Percentiles rank a stretch among this genome's conserved stretches.
Conservation (phyloP, 2,888 invertebrate genomes). For the Erannis defoliaria region DNA sequence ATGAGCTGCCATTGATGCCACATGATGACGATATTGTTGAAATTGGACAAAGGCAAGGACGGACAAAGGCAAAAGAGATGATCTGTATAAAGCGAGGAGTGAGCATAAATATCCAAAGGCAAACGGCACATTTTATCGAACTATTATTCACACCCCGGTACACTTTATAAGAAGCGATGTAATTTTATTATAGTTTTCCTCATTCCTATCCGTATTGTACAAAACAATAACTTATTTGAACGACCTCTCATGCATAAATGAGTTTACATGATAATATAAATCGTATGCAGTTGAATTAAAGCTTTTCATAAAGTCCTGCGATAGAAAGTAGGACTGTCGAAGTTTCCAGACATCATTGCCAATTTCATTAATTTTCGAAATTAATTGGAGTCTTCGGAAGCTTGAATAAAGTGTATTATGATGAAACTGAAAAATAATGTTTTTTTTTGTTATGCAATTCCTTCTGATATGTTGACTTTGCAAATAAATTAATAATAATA, state of each 20-base stretch:
- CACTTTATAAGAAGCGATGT: conserved; percentile 32
- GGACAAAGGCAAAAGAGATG: too few species aligned
- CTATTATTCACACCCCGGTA: conserved; percentile 34
- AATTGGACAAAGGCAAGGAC: too few species aligned
- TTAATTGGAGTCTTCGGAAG: conserved; percentile 24
- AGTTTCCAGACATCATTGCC: conserved; percentile 11
- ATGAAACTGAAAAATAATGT: conserved; percentile 1
- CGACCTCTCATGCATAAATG: conserved; percentile 27
- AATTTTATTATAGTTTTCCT: conserved; percentile 41
- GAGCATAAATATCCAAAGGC: conserved; percentile 12
- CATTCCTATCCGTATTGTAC: conserved; percentile 33
- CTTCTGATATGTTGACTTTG: neutral
- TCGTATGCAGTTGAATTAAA: conserved; percentile 1
- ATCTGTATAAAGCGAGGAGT: neutral
- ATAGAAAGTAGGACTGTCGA: conserved; percentile 4
- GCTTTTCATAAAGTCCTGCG: neutral
- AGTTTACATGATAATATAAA: conserved; percentile 11
- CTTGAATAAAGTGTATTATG: conserved; percentile 17
- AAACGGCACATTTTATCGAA: conserved; percentile 31
- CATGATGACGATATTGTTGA: too few species aligned
- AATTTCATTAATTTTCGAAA: conserved; percentile 21
- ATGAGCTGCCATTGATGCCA: too few species aligned
- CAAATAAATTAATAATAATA: too few species aligned
- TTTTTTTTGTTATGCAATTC: conserved; percentile 1
- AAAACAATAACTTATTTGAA: conserved; percentile 34